phyloP scores from a whole-genome alignment of 1,140 invertebrate genomes.

The Cyrtorhinus lividipennis region DNA sequence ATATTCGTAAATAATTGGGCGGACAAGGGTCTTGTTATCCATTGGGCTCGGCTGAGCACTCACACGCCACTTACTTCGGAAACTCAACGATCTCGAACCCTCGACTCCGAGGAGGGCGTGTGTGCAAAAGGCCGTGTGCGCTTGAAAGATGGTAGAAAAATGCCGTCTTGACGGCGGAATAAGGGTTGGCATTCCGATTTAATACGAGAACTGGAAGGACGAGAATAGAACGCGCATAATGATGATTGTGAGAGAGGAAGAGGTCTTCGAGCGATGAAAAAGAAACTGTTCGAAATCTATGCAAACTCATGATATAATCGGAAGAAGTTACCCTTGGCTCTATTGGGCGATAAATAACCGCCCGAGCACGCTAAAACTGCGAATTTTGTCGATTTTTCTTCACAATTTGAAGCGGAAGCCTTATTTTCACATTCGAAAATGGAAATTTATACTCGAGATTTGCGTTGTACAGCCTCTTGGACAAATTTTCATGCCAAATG shows the following conservation, averaged over 20 bases:
- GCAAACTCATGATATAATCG: no score
- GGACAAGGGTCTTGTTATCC: slow-evolving; percentile 9
- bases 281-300: no score
- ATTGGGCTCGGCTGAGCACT: slow-evolving; percentile 7
- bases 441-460: no score
- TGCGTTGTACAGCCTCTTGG: no score
- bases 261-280: background rate
- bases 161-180: background rate
- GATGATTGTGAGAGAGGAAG: background rate
- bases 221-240: no score
- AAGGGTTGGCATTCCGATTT: background rate
- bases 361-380: no score
- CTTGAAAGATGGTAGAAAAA: background rate
- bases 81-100: background rate
- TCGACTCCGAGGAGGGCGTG: background rate
- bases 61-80: slow-evolving; percentile 7
- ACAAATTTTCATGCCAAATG: no score
- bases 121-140: background rate
- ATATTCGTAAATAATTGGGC: slow-evolving; percentile 10
- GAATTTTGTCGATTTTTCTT: no score
- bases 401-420: no score
- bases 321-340: no score
- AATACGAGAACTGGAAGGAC: background rate
- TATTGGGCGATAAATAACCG: no score
- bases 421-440: no score